phyloP scores from a whole-genome alignment of 2,888 invertebrate species.

The Prosopocoilus inquinatus region DNA sequence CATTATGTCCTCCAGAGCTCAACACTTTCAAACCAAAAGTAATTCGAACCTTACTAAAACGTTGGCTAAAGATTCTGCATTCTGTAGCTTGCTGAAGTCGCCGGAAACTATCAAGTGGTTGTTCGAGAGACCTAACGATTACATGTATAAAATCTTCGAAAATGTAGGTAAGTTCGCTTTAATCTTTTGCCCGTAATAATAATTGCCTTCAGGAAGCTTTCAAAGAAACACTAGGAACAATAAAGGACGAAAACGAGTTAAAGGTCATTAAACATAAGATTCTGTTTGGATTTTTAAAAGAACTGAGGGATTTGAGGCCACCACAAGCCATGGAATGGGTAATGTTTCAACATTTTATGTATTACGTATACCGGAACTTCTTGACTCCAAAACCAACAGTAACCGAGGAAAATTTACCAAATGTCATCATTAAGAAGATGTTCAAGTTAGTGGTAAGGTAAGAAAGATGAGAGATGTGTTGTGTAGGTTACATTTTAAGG shows the following conservation, averaged over 20 bases:
- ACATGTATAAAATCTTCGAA: constrained; percentile 19
- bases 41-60: constrained; percentile 12
- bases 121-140: constrained; percentile 18
- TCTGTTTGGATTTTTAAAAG: constrained; percentile 28
- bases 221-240: constrained; percentile 13
- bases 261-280: constrained; percentile 18
- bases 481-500: neutral
- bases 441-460: constrained; percentile 40
- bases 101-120: constrained; percentile 19
- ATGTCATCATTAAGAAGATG: constrained; percentile 40
- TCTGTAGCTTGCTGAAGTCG: constrained; percentile 15
- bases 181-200: neutral
- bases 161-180: constrained; percentile 12
- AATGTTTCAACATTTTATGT: constrained; percentile 44
- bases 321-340: constrained; percentile 37
- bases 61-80: constrained; percentile 12
- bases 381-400: constrained; percentile 38
- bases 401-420: constrained; percentile 37
- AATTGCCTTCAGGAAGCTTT: constrained; percentile 16
- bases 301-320: constrained; percentile 28
- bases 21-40: constrained; percentile 18
- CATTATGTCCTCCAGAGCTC: constrained; percentile 24
- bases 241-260: constrained; percentile 16
- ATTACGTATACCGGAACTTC: constrained; percentile 44
- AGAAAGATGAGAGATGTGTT: constrained; percentile 3